These are phyloP conservation scores for Trachelus tabidus DNA, from an alignment of 2,888 invertebrate species.

Conservation along the genomic window DNA sequence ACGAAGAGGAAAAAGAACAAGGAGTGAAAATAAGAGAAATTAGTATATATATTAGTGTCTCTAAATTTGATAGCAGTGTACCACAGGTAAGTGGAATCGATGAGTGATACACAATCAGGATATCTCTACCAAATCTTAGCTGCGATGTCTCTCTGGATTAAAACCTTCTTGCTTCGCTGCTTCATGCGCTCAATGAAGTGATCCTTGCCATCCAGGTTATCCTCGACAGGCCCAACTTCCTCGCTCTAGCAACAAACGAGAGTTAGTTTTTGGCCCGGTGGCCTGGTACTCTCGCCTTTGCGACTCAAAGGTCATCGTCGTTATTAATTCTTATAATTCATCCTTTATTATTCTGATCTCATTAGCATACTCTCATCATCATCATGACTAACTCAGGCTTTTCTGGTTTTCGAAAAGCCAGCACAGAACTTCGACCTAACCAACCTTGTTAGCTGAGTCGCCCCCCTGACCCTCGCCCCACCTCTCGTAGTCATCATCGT, in stretches of 20 bases:
- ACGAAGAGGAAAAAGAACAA: conserved; percentile 36
- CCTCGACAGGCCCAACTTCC: conserved; percentile 41
- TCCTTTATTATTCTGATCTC: conserved; percentile 13
- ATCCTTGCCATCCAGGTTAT: conserved; percentile 52
- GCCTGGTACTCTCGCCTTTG: conserved; percentile 16
- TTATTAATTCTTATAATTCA: conserved; percentile 18
- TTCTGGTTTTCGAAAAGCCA: conserved; percentile 27
- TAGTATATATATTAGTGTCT: conserved; percentile 24
- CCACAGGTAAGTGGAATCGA: conserved; percentile 27
- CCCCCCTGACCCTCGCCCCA: conserved; percentile 55
- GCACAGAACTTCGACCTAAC: conserved; percentile 48
- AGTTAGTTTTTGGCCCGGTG: conserved; percentile 44
- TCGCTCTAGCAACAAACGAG: conserved; percentile 58
- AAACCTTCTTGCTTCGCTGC: conserved; percentile 59
- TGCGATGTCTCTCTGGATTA: conserved; percentile 57
- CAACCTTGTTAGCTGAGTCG: conserved; percentile 55
- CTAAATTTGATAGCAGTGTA: conserved; percentile 26
- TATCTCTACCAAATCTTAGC: conserved; percentile 54
- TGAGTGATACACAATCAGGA: conserved; percentile 21
- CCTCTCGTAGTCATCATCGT: conserved; percentile 66
- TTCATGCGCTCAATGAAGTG: conserved; percentile 60
- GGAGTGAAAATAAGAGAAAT: conserved; percentile 9
- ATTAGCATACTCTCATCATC: conserved; percentile 14
- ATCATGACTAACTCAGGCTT: conserved; percentile 17
- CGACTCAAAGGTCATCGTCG: conserved; percentile 30